Evolutionary conservation across 2,113 vertebrate genomes (phyloP).

Genomic region (Aleadryas rufinucha): DNA sequence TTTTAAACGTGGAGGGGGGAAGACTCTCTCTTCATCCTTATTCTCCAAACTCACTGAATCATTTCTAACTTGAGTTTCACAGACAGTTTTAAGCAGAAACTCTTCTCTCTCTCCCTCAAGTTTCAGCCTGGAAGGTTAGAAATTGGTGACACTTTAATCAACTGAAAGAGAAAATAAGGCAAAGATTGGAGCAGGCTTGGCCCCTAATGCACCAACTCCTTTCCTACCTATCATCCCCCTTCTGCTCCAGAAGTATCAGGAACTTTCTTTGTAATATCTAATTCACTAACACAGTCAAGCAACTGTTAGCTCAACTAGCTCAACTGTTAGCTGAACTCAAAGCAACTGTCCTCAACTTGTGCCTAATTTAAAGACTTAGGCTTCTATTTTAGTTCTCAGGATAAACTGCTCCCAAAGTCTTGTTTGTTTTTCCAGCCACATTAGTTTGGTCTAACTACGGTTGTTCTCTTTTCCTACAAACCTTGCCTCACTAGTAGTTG

Average conservation of each 20-base stretch:
- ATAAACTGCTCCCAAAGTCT: background rate
- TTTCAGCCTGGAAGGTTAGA: background rate
- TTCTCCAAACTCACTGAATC: background rate
- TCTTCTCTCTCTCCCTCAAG: background rate
- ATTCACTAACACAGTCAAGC: background rate
- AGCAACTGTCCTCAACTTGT: background rate
- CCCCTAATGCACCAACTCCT: background rate
- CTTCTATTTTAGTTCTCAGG: background rate
- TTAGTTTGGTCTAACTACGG: background rate
- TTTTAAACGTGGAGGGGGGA: rapidly evolving
- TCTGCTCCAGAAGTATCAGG: background rate
- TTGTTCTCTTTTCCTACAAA: background rate
- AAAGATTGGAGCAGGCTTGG: background rate
- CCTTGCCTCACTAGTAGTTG: background rate
- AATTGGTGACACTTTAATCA: background rate
- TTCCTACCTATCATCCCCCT: background rate
- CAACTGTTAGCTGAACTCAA: background rate
- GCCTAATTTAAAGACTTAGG: background rate
- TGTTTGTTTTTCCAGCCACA: background rate
- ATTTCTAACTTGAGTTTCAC: background rate
- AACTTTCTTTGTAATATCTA: background rate
- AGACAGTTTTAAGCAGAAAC: background rate
- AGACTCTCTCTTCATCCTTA: background rate
- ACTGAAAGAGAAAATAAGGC: background rate
- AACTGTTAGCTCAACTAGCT: too few relatives aligned